Evolutionary conservation across 2,888 invertebrate species (phyloP), one percentile per base, ranked within the genome.

Genomic region (Laspeyria flexula): DNA sequence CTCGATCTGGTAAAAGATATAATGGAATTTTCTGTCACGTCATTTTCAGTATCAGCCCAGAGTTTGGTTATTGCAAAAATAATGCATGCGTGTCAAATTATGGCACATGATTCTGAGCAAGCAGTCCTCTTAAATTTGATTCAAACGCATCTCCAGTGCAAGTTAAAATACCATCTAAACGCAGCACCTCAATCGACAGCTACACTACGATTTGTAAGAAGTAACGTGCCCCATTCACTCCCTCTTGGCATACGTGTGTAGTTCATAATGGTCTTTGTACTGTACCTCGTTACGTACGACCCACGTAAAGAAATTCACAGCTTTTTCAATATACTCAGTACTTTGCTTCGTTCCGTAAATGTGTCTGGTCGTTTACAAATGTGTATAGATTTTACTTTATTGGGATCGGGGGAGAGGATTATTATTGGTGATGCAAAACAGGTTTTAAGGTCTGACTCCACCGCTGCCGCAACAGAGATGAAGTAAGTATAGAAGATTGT

Each of bases 161-260:
- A 21, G 21, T 21, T 21, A 7, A 6, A 3, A 7, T 1, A 7
- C 3, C 3, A 21, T 29, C 9, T 21, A 37, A 67, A 64, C 60
- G 29, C 34, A 6, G 65, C 43, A 15, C 16, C 41, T n/a, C 40
- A 59, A 47, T 51, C 34, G 60, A 30, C 65, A 67, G 72, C 70
- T 65, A 65, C 44, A 18, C 61, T 53, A 33, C 60, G 65, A 73
- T 73, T 73, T 72, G 71, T 74, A 72, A 68, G 55, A 54, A 65
- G 43, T 53, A 47, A 66, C 62, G 66, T 72, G 66, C 51, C 59
- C 31, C 44, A 43, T 68, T 64, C 56, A 50, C 41, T 7, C 27
- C 23, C 16, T 27, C 25, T 25, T 38, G 47, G 39, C 45, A 45
- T 39, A 45, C 39, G 39, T 45, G 40, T 40, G 40, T 40, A 34